Evolutionary conservation across 1,140 invertebrate species (phyloP).

Genomic region (Bursaphelenchus mucronatus): DNA sequence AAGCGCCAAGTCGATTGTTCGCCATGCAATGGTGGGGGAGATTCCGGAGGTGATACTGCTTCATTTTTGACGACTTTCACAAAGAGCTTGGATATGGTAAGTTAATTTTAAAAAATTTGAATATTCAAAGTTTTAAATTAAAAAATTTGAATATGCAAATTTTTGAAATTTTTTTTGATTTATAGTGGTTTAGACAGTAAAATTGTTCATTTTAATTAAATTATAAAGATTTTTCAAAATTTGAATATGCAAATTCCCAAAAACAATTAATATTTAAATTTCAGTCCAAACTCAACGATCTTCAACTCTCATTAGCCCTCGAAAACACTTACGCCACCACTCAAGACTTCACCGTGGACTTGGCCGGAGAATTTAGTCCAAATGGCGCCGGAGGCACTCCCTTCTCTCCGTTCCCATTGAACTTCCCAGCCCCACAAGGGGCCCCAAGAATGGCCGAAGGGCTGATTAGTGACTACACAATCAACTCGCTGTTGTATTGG

Average conservation of each 20-base stretch:
- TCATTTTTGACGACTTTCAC: too few relatives aligned
- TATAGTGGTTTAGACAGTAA: neutral
- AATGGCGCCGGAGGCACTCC: conserved; percentile 38
- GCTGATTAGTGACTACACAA: conserved; percentile 46
- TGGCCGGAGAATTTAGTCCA: conserved; percentile 47
- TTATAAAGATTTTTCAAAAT: too few relatives aligned
- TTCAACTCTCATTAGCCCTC: conserved; percentile 41
- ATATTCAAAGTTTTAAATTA: too few relatives aligned
- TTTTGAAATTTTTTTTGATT: too few relatives aligned
- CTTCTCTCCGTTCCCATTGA: conserved; percentile 46
- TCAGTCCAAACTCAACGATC: conserved; percentile 38
- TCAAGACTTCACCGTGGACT: conserved; percentile 47
- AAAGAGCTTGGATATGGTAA: too few relatives aligned
- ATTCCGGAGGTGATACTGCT: too few relatives aligned
- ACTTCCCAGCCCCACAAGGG: conserved; percentile 38
- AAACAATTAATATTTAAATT: neutral
- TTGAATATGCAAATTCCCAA: neutral
- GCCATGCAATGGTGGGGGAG: too few relatives aligned
- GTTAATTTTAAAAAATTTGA: too few relatives aligned
- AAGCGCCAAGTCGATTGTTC: too few relatives aligned
- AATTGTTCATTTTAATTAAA: neutral
- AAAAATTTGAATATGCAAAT: too few relatives aligned
- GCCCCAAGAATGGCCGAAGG: conserved; percentile 43
- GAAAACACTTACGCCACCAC: conserved; percentile 44
- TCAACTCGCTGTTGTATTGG: conserved; percentile 50